phyloP scores from a whole-genome alignment of 2,888 invertebrate genomes.

The Sympetrum striolatum region DNA sequence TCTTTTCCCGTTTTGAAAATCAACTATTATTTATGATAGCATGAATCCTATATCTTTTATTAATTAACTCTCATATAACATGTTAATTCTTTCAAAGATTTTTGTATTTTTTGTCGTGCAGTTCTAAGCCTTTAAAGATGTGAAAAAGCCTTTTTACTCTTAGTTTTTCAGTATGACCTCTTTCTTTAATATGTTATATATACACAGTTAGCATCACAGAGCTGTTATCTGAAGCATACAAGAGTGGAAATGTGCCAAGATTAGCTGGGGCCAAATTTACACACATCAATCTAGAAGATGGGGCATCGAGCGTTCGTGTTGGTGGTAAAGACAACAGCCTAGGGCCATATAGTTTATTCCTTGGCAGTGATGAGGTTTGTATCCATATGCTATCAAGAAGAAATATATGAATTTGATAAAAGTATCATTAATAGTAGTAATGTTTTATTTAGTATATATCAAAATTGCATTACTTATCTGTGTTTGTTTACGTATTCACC shows the following conservation, averaged over 20 bases:
- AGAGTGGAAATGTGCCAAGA: conserved; percentile 66
- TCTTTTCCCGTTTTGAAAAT: no score
- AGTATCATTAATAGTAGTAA: no score
- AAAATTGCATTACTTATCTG: no score
- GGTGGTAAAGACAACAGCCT: conserved; percentile 52
- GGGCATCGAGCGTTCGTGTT: conserved; percentile 65
- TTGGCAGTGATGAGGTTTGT: conserved; percentile 71
- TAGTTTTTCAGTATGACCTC: background rate
- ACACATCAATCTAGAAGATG: conserved; percentile 74
- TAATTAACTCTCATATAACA: no score
- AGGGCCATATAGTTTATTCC: conserved; percentile 66
- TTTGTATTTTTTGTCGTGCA: background rate
- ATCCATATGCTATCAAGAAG: background rate
- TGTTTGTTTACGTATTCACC: background rate
- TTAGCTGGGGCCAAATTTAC: conserved; percentile 87
- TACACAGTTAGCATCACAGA: conserved; percentile 74
- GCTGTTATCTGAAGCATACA: conserved; percentile 69
- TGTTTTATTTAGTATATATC: no score
- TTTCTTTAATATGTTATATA: conserved; percentile 48
- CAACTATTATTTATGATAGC: no score
- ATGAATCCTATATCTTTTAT: no score
- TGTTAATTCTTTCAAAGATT: no score
- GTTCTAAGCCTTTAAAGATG: background rate
- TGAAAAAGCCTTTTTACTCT: background rate
- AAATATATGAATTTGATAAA: background rate